phyloP scores from a whole-genome alignment of 2,888 invertebrate genomes.

The Cynaeus angustus region DNA sequence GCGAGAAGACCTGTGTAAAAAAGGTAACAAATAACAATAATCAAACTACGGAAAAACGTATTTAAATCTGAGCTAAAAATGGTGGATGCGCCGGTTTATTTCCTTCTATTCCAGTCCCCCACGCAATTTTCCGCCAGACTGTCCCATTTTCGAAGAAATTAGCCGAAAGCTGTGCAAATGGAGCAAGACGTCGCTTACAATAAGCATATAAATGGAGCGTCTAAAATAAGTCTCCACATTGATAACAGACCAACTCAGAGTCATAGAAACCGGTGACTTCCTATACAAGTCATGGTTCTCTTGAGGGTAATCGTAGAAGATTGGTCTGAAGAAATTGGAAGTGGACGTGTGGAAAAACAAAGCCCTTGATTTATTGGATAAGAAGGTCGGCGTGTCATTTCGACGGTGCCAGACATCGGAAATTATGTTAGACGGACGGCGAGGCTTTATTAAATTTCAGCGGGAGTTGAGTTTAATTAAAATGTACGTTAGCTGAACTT shows the following conservation, averaged over 20 bases:
- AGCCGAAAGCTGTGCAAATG: conserved; percentile 48
- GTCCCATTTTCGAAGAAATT: conserved; percentile 48
- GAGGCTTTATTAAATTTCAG: conserved; percentile 58
- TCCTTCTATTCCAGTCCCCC: too few relatives aligned
- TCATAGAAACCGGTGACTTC: conserved; percentile 20
- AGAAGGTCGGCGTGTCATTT: conserved; percentile 61
- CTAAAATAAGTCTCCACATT: conserved; percentile 43
- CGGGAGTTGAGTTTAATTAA: conserved; percentile 52
- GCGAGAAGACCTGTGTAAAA: too few relatives aligned
- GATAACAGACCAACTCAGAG: conserved; percentile 50
- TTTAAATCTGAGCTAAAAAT: neutral
- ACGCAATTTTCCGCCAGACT: conserved; percentile 26
- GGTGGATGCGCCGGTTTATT: conserved; percentile 6
- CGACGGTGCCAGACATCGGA: conserved; percentile 60
- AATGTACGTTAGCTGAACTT: conserved; percentile 39
- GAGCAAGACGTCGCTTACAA: conserved; percentile 48
- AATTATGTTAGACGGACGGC: conserved; percentile 60
- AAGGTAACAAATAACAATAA: too few relatives aligned
- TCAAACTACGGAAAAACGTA: too few relatives aligned
- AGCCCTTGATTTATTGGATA: conserved; percentile 63
- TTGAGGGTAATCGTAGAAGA: conserved; percentile 52
- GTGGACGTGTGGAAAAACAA: conserved; percentile 68
- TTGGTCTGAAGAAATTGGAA: conserved; percentile 66
- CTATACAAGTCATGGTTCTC: conserved; percentile 22
- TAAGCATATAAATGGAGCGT: conserved; percentile 53